Evolutionary conservation across 2,888 invertebrate species (phyloP), one percentile per base, ranked within the genome.

Genomic region (Drosophila colorata): DNA sequence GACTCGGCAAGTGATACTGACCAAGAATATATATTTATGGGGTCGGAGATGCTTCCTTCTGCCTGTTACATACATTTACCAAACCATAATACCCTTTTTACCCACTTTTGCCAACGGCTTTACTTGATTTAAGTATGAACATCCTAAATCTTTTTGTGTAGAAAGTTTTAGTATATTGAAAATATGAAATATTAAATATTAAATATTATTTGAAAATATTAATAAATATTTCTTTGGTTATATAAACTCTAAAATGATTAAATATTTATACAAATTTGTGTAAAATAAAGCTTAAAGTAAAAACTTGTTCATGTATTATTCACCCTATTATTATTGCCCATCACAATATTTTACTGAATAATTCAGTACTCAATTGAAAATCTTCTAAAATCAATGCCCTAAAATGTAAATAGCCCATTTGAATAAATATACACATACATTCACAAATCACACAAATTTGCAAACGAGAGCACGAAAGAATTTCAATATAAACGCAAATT

Each of bases 401-500:
- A 65, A 71, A 59, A 71, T 73, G 68, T 28, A 67, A 28, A 66
- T 74, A 18, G 28, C 23, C 68, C 52, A 75, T 81, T 85, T 69
- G 69, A 70, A 85, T 84, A 81, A 84, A 87, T 82, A 69, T 33
- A 33, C 13, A 33, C 72, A 75, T 33, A 33, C 72, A 75, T 85
- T 71, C 82, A 70, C 66, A 85, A 82, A 87, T 85, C 79, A 78
- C 65, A 61, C 64, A 53, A 74, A 46, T 71, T 77, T 52, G 40
- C 40, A 23, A 74, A 47, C 44, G 57, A 47, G 48, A 38, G 40
- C 14, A 44, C 14, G 35, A 56, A 14, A 57, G n/a, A 57, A 73
- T 75, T 72, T 78, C 85, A 84, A 82, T 82, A 84, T 78, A 82
- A 69, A 82, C 81, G 85, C 81, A 87, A 82, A 84, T 87, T 78